phyloP scores from a whole-genome alignment of 64 coral and sea anemone species.

The Pachyseris speciosa region DNA sequence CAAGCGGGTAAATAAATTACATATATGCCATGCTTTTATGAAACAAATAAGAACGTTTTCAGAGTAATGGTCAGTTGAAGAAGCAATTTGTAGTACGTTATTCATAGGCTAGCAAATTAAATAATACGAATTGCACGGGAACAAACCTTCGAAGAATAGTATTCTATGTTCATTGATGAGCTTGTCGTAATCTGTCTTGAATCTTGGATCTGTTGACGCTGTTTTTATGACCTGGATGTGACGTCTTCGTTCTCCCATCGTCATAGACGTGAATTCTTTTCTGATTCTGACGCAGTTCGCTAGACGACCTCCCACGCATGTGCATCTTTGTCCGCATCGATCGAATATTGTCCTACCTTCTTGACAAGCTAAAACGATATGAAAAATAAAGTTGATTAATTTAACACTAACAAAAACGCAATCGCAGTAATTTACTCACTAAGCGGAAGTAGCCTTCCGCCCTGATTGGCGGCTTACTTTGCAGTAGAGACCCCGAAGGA shows the following conservation, averaged over 20 bases:
- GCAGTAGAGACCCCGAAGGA: no score
- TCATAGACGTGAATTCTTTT: conserved; percentile 84
- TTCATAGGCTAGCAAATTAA: no score
- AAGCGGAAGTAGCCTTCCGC: no score
- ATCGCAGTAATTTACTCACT: no score
- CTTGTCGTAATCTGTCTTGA: conserved; percentile 45
- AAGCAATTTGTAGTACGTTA: no score
- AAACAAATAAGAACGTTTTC: no score
- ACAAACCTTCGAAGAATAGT: neutral
- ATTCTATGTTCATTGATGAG: conserved; percentile 40
- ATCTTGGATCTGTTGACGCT: conserved; percentile 64
- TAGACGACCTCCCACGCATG: conserved; percentile 27
- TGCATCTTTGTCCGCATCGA: conserved; percentile 77
- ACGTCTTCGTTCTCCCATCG: conserved; percentile 26
- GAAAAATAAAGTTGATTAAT: neutral
- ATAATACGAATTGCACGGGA: neutral
- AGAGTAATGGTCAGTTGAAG: no score
- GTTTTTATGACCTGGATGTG: conserved; percentile 43
- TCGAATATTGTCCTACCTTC: conserved; percentile 30
- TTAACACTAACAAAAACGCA: no score
- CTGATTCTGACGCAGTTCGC: conserved; percentile 71
- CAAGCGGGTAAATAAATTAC: no score
- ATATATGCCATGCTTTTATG: no score
- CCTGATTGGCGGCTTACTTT: no score
- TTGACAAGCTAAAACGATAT: conserved; percentile 50